Conservation (phyloP, 2,888 invertebrate genomes). For the Tetramorium bicarinatum region DNA sequence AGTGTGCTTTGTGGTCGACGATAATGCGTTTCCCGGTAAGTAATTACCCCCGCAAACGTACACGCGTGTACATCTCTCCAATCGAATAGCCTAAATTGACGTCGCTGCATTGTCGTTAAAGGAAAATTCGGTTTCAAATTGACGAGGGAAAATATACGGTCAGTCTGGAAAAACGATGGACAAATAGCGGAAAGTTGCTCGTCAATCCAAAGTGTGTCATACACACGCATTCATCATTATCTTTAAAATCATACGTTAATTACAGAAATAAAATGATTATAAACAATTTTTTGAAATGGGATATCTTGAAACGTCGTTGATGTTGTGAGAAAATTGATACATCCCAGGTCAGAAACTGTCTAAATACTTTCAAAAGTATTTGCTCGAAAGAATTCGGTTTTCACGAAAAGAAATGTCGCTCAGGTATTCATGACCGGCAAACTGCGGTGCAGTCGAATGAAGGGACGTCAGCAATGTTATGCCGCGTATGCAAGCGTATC, state of each 20-base stretch:
- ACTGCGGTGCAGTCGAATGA: constrained; percentile 16
- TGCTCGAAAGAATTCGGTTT: background rate
- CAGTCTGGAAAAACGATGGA: background rate
- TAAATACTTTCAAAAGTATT: constrained; percentile 52
- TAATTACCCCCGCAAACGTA: constrained; percentile 59
- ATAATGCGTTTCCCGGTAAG: constrained; percentile 62
- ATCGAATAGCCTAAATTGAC: constrained; percentile 21
- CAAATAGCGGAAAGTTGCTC: background rate
- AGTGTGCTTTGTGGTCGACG: constrained; percentile 55
- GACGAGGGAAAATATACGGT: background rate
- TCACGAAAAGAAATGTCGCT: background rate
- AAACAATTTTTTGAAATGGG: background rate
- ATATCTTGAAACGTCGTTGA: background rate
- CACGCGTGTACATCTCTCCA: constrained; percentile 12
- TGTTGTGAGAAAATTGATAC: background rate
- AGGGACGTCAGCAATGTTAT: constrained; percentile 11
- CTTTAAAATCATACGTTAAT: background rate
- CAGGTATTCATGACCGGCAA: background rate
- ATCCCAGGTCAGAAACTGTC: constrained; percentile 8
- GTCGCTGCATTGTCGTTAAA: background rate
- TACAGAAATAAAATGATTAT: background rate
- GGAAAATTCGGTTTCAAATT: constrained; percentile 5
- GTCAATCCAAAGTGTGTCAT: background rate
- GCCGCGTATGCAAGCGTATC: constrained; percentile 66
- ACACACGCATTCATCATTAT: background rate